phyloP scores from a whole-genome alignment of 2,797 vertebrate genomes.

The Lophura swinhoii region DNA sequence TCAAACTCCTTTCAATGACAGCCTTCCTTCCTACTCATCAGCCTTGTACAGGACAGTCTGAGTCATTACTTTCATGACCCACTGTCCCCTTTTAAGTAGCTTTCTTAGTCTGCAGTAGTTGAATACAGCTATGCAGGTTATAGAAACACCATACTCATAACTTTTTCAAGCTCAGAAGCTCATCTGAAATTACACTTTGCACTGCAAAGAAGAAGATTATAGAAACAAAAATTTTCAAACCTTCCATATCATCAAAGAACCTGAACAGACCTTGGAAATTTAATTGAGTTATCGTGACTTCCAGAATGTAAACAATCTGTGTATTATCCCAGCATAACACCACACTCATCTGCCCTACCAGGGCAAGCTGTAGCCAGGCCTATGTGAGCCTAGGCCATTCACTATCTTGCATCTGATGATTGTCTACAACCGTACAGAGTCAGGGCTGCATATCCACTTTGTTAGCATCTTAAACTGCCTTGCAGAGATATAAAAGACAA shows the following conservation, averaged over 20 bases:
- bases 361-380: background rate
- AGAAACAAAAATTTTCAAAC: background rate
- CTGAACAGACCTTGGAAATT: background rate
- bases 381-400: background rate
- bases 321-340: background rate
- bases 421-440: accelerated
- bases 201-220: background rate
- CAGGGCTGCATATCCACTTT: background rate
- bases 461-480: background rate
- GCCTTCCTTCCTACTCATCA: background rate
- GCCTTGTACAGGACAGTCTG: background rate
- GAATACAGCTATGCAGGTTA: background rate
- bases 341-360: background rate
- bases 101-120: background rate
- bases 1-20: background rate
- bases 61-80: background rate
- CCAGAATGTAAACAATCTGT: background rate
- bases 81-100: background rate
- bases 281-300: background rate
- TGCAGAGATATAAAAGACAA: background rate
- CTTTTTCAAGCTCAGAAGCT: background rate
- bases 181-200: background rate
- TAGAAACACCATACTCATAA: background rate
- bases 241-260: background rate
- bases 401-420: background rate